These are phyloP conservation scores for Diadophis punctatus DNA, from an alignment of 2,113 vertebrate genomes.

Conservation along the genomic window DNA sequence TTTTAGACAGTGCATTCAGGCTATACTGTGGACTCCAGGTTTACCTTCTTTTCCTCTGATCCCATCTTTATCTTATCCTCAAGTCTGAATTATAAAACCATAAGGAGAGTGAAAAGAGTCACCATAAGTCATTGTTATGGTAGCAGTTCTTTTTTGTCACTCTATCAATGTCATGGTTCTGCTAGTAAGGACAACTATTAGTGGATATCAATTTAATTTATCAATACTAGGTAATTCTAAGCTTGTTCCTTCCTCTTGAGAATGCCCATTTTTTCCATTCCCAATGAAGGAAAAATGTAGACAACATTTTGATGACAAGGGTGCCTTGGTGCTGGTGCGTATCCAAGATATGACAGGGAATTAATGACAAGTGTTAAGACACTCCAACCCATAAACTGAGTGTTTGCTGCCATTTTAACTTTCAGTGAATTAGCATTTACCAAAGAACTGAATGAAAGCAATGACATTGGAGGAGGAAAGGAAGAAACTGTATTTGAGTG, in stretches of 20 bases:
- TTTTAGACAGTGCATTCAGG: neutral
- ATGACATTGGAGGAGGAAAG: neutral
- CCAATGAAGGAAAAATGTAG: neutral
- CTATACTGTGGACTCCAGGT: neutral
- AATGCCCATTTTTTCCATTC: neutral
- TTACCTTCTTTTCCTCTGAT: neutral
- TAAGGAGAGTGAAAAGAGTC: neutral
- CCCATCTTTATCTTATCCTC: neutral
- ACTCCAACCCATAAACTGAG: neutral
- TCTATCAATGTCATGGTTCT: neutral
- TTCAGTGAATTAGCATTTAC: neutral
- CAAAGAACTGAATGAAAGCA: rapidly evolving
- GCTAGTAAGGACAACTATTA: neutral
- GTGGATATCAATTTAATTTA: neutral
- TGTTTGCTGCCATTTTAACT: neutral
- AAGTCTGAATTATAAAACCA: neutral
- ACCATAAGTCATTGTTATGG: neutral
- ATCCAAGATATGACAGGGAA: neutral
- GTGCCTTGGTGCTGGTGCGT: neutral
- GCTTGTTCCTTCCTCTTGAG: neutral
- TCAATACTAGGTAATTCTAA: neutral
- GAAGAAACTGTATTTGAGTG: slow-evolving; percentile 48
- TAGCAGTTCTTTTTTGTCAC: neutral
- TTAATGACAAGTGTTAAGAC: neutral
- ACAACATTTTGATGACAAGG: neutral